Evolutionary conservation across 2,113 vertebrate species (phyloP), one percentile per base, ranked within the genome.

Genomic region (Myodes glareolus): DNA sequence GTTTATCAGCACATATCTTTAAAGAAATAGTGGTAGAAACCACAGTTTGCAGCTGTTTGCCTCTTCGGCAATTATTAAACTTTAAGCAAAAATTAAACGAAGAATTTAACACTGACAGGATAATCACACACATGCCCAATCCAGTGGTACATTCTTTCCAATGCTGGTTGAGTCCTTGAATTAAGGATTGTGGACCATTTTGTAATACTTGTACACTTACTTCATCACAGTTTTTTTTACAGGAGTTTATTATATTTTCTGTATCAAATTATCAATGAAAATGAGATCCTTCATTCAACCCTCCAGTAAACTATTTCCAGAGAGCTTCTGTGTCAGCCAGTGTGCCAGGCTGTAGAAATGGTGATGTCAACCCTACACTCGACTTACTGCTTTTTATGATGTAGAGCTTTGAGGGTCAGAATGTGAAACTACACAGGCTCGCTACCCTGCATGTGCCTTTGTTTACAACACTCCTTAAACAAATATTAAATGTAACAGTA

Each of bases 1-100:
- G 12, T 17, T 92, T 52, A 63, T 82, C 85, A 90, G 52, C 3
- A 68, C 2, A 12, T 3, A n/a, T 65, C n/a, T n/a, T 67, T 91
- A 87, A 72, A 55, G n/a, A 17, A 81, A 81, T 42, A 67, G 19
- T 55, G 14, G 52, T 1, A 55, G 45, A 95, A 97, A 87, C n/a
- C 12, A 86, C 67, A 81, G 72, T 36, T 93, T 82, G 47, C 0
- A 88, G 39, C 9, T 92, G 0, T 70, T 70, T 87, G 33, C 80
- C 82, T 87, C 52, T 75, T 93, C 19, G 67, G 7, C 78, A 96
- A 58, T 84, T 52, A n/a, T 72, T 91, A 36, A 68, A 29, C 39
- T 82, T 95, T 92, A 70, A 81, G 42, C 5, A 47, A 65, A 95
- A 70, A 33, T 88, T 47, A 87, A 87, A 87, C 50, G 65, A 90